Evolutionary conservation across 2,797 vertebrate species (phyloP).

Genomic region (Muraenolepis orangiensis): DNA sequence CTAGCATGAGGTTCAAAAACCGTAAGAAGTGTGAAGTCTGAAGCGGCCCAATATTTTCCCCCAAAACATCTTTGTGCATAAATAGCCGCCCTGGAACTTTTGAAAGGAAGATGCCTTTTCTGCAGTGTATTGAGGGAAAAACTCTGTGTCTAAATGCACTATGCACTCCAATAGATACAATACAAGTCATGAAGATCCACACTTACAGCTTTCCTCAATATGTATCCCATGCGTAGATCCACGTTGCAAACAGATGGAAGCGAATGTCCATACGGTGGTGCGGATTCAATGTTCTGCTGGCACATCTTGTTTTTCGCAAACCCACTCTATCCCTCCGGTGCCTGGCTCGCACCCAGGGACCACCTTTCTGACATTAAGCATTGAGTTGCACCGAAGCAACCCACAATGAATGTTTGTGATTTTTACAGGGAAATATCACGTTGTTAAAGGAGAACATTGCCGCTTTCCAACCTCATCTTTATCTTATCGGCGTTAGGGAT

Average conservation of each 20-base stretch:
- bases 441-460: no score
- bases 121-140: background rate
- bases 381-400: background rate
- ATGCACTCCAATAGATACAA: background rate
- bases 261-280: slow-evolving; percentile 9
- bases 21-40: slow-evolving; percentile 29
- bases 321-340: background rate
- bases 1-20: slow-evolving; percentile 19
- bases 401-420: no score
- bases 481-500: no score
- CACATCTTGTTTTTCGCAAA: background rate
- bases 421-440: no score
- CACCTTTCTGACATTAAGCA: no score
- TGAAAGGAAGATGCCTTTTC: slow-evolving; percentile 1
- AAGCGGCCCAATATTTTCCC: slow-evolving; percentile 45
- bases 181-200: background rate
- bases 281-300: background rate
- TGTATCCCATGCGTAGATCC: slow-evolving; percentile 17
- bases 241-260: slow-evolving; percentile 16
- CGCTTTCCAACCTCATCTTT: no score
- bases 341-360: background rate
- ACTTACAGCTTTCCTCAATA: background rate
- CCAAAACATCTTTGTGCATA: slow-evolving; percentile 23
- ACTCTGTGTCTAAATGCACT: background rate
- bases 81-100: background rate